A percentile compares a stretch with the other conserved stretches of the same genome.
These are phyloP conservation scores for Eudorcas thomsonii DNA, from an alignment of 2,113 vertebrate genomes.

Conservation along the genomic window DNA sequence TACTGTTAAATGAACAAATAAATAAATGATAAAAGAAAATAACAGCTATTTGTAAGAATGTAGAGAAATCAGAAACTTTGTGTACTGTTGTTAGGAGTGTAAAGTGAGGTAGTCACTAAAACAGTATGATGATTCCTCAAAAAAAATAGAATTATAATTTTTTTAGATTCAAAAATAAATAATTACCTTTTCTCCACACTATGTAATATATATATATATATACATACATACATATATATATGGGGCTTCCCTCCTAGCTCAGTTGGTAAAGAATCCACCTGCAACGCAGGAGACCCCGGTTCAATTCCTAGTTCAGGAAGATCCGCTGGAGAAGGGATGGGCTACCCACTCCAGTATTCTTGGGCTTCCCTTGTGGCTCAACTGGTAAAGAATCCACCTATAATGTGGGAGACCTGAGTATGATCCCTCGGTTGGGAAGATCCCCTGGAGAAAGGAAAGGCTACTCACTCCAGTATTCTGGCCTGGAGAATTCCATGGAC, in stretches of 20 bases:
- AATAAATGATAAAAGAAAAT: not conserved
- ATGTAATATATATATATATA: accelerated
- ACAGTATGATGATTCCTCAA: not conserved
- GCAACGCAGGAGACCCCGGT: not conserved
- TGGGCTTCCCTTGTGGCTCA: not conserved
- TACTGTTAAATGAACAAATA: not conserved
- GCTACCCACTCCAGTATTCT: not conserved
- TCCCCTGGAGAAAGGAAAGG: not conserved
- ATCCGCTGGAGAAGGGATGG: not conserved
- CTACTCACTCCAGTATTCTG: not conserved
- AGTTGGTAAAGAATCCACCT: not conserved
- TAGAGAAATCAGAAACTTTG: not conserved
- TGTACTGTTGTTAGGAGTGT: not conserved
- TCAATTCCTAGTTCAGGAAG: not conserved
- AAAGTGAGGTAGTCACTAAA: not conserved
- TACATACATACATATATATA: accelerated
- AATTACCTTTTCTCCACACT: not conserved
- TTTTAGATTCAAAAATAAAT: not conserved
- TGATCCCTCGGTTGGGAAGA: not conserved
- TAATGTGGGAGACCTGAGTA: not conserved
- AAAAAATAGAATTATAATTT: not conserved
- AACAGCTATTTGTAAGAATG: not conserved
- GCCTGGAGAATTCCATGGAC: not conserved
- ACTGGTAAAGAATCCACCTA: not conserved
- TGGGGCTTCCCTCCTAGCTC: not conserved